These are phyloP conservation scores for Dasyornis broadbenti DNA, from an alignment of 2,113 vertebrate species.

Conservation along the genomic window DNA sequence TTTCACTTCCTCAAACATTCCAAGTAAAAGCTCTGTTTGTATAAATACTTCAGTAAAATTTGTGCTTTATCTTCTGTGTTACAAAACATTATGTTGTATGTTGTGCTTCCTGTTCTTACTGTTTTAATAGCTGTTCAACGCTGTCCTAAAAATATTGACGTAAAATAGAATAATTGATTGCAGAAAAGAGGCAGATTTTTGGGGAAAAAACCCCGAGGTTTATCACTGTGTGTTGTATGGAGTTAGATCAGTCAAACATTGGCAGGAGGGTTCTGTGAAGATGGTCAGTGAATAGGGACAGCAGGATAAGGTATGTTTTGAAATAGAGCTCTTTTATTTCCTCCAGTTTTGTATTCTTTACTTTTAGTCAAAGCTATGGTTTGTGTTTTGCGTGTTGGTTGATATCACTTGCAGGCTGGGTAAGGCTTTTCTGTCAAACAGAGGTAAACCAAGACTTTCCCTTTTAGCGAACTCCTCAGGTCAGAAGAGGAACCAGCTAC, in stretches of 20 bases:
- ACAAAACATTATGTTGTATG: not conserved
- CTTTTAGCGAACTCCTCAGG: not conserved
- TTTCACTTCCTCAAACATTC: not conserved
- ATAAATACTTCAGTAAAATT: not conserved
- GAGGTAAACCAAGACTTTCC: not conserved
- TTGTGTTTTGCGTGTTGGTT: not conserved
- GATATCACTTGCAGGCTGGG: not conserved
- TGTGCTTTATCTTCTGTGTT: not conserved
- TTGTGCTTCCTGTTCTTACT: not conserved
- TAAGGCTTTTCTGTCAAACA: not conserved
- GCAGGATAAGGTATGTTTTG: not conserved
- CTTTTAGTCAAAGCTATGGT: not conserved
- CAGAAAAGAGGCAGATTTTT: not conserved
- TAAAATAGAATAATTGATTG: not conserved
- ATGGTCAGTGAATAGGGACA: not conserved
- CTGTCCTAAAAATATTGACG: not conserved
- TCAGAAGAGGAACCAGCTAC: not conserved
- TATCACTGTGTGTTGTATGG: not conserved
- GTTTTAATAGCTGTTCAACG: not conserved
- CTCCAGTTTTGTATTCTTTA: not conserved
- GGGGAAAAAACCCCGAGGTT: not conserved
- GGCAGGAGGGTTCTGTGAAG: not conserved
- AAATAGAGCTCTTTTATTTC: not conserved
- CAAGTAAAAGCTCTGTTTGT: not conserved
- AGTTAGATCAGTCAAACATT: not conserved